These are phyloP conservation scores for Sinodicranocentrus sp. DNA, from an alignment of 2,888 invertebrate genomes.

Conservation along the genomic window DNA sequence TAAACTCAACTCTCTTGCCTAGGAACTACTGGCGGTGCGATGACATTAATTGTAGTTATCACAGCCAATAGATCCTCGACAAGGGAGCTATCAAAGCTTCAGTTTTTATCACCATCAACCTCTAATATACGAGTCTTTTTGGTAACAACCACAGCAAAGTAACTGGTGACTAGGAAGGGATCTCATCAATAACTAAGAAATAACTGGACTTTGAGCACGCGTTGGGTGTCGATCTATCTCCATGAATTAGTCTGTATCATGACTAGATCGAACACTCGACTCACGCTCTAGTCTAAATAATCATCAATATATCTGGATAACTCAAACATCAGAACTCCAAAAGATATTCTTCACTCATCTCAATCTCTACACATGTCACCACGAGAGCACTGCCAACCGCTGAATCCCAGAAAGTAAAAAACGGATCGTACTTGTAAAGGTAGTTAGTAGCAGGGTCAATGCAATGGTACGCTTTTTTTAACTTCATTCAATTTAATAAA, in stretches of 20 bases:
- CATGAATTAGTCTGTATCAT: constrained; percentile 71
- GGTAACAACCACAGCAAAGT: too few relatives aligned
- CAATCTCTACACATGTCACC: too few relatives aligned
- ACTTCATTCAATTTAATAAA: too few relatives aligned
- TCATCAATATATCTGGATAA: constrained; percentile 25
- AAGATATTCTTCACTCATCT: background rate
- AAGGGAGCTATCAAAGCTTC: constrained; percentile 73
- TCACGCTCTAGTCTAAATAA: constrained; percentile 72
- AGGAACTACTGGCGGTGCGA: constrained; percentile 77
- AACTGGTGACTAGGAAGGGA: too few relatives aligned
- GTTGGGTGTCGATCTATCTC: constrained; percentile 76
- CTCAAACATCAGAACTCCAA: background rate
- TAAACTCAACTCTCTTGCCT: constrained; percentile 73
- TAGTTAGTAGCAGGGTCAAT: too few relatives aligned
- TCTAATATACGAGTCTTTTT: too few relatives aligned
- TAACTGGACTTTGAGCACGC: constrained; percentile 70
- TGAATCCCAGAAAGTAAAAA: too few relatives aligned
- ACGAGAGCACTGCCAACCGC: too few relatives aligned
- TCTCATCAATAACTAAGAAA: too few relatives aligned
- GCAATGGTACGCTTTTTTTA: too few relatives aligned
- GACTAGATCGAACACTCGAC: constrained; percentile 77
- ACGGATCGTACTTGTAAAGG: too few relatives aligned
- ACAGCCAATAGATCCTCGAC: constrained; percentile 77
- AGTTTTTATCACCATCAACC: constrained; percentile 4
- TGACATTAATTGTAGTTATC: constrained; percentile 75